Evolutionary conservation across 1,140 invertebrate genomes (phyloP).

Genomic region (Drosophila melanica): DNA sequence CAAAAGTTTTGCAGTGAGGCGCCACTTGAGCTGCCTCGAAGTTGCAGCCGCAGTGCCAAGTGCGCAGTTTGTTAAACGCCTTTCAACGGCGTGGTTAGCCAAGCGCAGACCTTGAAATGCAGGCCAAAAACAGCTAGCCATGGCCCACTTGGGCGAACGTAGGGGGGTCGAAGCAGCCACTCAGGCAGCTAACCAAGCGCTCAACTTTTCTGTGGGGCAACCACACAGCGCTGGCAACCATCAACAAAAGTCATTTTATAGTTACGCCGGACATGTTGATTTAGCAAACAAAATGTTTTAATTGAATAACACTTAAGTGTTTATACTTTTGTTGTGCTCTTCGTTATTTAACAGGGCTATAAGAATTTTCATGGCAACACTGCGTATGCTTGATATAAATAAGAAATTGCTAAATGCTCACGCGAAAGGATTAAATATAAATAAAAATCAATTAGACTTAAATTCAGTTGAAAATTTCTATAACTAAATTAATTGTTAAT

Average conservation of each 20-base stretch:
- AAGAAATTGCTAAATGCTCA: too few relatives aligned
- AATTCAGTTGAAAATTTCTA: too few relatives aligned
- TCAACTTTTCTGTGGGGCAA: slow-evolving; percentile 69
- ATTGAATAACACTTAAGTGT: slow-evolving; percentile 65
- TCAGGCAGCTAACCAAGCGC: slow-evolving; percentile 61
- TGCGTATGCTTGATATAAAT: slow-evolving; percentile 4
- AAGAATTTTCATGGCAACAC: background rate
- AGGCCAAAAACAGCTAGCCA: slow-evolving; percentile 31
- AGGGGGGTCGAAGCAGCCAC: slow-evolving; percentile 43
- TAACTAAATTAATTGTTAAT: too few relatives aligned
- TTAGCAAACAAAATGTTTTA: slow-evolving; percentile 79
- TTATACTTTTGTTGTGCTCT: slow-evolving; percentile 1
- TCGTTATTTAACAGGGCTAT: background rate
- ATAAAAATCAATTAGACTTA: too few relatives aligned
- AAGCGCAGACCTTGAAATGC: slow-evolving; percentile 79
- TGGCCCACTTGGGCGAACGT: slow-evolving; percentile 5
- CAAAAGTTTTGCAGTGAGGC: slow-evolving; percentile 73
- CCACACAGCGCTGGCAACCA: slow-evolving; percentile 55
- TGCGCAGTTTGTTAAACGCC: slow-evolving; percentile 78
- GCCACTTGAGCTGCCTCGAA: slow-evolving; percentile 62
- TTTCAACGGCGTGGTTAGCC: slow-evolving; percentile 79
- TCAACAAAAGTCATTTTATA: slow-evolving; percentile 72
- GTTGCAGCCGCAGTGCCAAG: slow-evolving; percentile 54
- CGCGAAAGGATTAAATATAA: too few relatives aligned
- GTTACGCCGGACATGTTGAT: slow-evolving; percentile 66